A percentile compares a stretch with the other conserved stretches of the same genome.
These are phyloP conservation scores for Papilio demoleus DNA, from an alignment of 2,888 invertebrate species.

Conservation along the genomic window DNA sequence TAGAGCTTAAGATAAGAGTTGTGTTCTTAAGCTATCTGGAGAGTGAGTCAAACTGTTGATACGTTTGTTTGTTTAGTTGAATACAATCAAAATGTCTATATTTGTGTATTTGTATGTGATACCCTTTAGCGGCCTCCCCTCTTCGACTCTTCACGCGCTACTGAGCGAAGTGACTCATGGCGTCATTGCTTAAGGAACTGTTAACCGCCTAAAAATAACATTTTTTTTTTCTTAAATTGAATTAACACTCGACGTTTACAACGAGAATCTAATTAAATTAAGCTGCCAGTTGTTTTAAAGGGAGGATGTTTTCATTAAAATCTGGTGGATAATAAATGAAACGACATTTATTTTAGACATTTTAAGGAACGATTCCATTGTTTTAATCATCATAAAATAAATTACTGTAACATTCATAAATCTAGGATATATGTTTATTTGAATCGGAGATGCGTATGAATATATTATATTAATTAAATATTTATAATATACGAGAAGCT, in stretches of 20 bases:
- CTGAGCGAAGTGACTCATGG: slow-evolving; percentile 67
- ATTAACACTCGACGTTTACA: slow-evolving; percentile 28
- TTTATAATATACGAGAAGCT: too few relatives aligned
- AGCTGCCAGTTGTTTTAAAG: background rate
- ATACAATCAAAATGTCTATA: slow-evolving; percentile 42
- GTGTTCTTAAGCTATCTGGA: slow-evolving; percentile 27
- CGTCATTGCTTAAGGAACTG: slow-evolving; percentile 58
- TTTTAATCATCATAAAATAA: too few relatives aligned
- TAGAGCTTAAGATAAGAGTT: slow-evolving; percentile 16
- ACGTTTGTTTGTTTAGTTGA: slow-evolving; percentile 34
- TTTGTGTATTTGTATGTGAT: slow-evolving; percentile 51
- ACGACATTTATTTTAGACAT: background rate
- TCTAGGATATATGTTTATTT: too few relatives aligned
- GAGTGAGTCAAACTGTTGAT: slow-evolving; percentile 33
- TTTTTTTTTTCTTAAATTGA: slow-evolving; percentile 34
- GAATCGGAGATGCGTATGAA: too few relatives aligned
- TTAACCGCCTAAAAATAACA: slow-evolving; percentile 42
- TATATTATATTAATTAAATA: too few relatives aligned
- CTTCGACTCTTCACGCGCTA: slow-evolving; percentile 67
- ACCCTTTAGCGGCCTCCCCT: slow-evolving; percentile 73
- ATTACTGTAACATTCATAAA: too few relatives aligned
- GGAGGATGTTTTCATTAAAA: background rate
- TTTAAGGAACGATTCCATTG: background rate
- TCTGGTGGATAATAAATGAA: background rate
- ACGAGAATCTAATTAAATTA: slow-evolving; percentile 21